Evolutionary conservation across 2,797 vertebrate genomes (phyloP).

Genomic region (Dendrocincla tyrannina): DNA sequence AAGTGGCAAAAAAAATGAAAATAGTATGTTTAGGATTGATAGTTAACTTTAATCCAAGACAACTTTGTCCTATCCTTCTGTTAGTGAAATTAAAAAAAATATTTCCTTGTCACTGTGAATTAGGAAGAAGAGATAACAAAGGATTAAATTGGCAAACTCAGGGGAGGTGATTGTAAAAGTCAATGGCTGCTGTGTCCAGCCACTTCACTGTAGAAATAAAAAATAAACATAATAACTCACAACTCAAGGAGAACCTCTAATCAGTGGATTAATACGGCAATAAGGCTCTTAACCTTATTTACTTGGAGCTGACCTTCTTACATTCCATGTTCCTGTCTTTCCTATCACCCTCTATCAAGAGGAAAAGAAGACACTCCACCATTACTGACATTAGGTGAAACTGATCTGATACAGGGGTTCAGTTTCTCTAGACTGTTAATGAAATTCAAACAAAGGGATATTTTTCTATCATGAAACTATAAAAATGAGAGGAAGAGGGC

Average conservation of each 20-base stretch:
- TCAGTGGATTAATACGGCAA: neutral
- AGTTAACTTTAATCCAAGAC: neutral
- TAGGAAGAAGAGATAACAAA: neutral
- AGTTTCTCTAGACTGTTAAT: neutral
- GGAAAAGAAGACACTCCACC: neutral
- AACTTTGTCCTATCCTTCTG: neutral
- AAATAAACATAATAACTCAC: neutral
- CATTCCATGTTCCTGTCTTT: neutral
- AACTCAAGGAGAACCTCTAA: neutral
- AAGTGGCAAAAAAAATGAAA: accelerated
- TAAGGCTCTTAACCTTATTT: neutral
- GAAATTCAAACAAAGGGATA: neutral
- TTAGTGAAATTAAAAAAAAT: neutral
- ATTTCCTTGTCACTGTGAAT: neutral
- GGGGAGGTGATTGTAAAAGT: neutral
- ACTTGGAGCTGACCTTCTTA: neutral
- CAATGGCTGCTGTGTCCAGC: neutral
- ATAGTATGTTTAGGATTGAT: neutral
- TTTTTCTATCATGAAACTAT: neutral
- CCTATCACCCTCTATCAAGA: neutral
- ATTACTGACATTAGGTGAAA: neutral
- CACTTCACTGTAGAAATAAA: neutral
- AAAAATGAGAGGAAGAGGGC: neutral
- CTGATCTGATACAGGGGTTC: neutral
- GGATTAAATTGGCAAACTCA: neutral